Conservation (phyloP, 2,113 vertebrate species). For the Bagarius yarrelli region DNA sequence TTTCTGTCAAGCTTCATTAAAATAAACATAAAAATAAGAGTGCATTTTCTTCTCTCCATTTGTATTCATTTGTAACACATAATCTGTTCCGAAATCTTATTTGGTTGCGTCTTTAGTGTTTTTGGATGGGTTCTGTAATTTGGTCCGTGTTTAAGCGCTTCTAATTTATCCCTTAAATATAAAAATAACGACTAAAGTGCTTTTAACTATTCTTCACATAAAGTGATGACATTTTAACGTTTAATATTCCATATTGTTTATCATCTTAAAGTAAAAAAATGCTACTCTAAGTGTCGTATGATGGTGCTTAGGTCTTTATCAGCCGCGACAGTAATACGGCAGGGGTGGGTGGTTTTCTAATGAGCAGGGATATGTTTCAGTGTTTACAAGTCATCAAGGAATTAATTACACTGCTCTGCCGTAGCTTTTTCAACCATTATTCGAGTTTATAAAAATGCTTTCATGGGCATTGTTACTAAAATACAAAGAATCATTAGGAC, state of each 20-base stretch:
- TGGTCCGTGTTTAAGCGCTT: neutral
- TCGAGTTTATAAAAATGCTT: conserved; percentile 21
- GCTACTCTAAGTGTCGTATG: neutral
- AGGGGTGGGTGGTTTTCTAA: neutral
- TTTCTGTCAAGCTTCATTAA: neutral
- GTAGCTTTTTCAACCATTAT: neutral
- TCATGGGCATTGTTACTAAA: conserved; percentile 3
- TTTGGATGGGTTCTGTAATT: neutral
- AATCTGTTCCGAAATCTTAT: neutral
- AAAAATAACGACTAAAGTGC: neutral
- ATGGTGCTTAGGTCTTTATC: neutral
- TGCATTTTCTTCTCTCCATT: neutral
- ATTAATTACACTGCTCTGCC: neutral
- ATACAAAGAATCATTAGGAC: conserved; percentile 4
- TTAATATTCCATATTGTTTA: neutral
- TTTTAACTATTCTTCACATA: neutral
- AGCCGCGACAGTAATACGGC: neutral
- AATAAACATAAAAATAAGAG: neutral
- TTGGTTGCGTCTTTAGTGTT: neutral
- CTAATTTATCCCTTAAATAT: neutral
- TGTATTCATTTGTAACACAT: neutral
- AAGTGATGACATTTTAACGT: neutral
- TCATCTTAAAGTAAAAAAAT: neutral
- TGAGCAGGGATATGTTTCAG: conserved; percentile 1
- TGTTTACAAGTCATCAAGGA: conserved; percentile 14